Conservation (phyloP, 2,797 vertebrate genomes). For the Peromyscus nudipes region DNA sequence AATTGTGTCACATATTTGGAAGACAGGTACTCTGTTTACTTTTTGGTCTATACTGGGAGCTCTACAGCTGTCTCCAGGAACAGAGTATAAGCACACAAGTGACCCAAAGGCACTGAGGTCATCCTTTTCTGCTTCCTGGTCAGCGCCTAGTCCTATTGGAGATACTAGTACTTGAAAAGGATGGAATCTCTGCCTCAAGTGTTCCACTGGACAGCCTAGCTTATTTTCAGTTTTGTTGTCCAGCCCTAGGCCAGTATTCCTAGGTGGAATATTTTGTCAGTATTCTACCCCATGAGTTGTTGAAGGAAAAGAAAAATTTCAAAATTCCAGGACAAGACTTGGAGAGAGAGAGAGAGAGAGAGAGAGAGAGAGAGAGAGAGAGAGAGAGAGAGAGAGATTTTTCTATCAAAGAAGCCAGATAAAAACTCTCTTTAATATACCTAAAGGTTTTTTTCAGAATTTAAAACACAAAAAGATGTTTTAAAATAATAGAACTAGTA, state of each 20-base stretch:
- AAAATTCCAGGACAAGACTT: not conserved
- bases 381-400: not conserved
- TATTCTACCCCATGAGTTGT: not conserved
- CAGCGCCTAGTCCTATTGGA: not conserved
- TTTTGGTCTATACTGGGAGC: not conserved
- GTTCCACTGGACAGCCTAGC: not conserved
- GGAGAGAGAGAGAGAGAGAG: not conserved
- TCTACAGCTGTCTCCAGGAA: not conserved
- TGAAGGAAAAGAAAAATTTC: not conserved
- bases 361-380: not conserved
- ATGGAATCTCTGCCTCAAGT: not conserved
- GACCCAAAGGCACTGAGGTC: not conserved
- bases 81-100: too few species aligned
- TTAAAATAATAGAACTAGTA: not conserved
- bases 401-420: not conserved
- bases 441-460: not conserved
- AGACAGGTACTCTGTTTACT: not conserved
- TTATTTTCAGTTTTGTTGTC: not conserved
- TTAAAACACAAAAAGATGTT: not conserved
- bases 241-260: not conserved
- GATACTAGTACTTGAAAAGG: not conserved
- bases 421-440: not conserved
- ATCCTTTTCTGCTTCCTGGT: not conserved
- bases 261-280: not conserved
- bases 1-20: not conserved